phyloP scores from a whole-genome alignment of 2,797 vertebrate species.

The Pangasius krempfi region DNA sequence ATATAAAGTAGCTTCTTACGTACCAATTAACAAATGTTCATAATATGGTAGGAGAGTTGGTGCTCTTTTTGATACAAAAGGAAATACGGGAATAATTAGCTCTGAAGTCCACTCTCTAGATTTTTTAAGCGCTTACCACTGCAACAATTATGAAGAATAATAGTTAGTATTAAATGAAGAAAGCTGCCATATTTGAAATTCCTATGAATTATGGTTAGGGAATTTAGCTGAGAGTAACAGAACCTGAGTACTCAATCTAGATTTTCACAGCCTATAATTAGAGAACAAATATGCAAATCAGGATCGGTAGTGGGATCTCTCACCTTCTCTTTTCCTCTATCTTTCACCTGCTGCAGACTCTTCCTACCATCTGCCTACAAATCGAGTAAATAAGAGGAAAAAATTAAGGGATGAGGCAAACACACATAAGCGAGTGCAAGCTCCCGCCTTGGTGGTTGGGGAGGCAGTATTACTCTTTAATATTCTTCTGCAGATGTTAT shows the following conservation, averaged over 20 bases:
- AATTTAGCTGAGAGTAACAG: background rate
- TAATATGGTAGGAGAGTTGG: background rate
- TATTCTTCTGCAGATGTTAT: constrained; percentile 24
- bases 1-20: background rate
- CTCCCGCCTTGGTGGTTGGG: background rate
- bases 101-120: background rate
- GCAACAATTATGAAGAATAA: background rate
- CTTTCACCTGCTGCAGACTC: constrained; percentile 15
- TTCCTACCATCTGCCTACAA: constrained; percentile 17
- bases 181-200: background rate
- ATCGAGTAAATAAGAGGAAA: constrained; percentile 1
- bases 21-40: background rate
- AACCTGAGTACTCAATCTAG: background rate
- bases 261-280: constrained; percentile 28
- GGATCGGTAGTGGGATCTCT: constrained; percentile 20
- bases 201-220: background rate
- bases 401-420: background rate
- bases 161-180: background rate
- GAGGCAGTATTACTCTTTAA: constrained; percentile 22
- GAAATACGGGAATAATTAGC: constrained; percentile 5
- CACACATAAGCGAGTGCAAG: background rate
- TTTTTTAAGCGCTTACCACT: background rate
- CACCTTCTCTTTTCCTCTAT: constrained; percentile 10
- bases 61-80: background rate
- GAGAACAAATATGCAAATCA: constrained; percentile 14